Base-by-base conservation (phyloP, 2,888 invertebrate species). In the Scaptomyza caliginosa region DNA sequence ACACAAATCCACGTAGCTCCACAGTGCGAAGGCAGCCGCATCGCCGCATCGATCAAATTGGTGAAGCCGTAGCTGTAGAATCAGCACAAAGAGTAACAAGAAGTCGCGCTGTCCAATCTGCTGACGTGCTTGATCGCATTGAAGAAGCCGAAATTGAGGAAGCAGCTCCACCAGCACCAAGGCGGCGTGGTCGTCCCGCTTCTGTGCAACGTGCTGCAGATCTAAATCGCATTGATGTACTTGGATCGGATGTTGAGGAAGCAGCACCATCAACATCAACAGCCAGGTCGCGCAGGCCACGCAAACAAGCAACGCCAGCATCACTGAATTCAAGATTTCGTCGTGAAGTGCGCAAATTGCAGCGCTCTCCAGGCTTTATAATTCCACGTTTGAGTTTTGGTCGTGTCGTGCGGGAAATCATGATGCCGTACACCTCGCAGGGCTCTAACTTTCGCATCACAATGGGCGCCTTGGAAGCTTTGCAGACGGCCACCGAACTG, bases 401-500 rank as follows among this genome's bases (percentile, higher is more conserved):
- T 1, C 69, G 69, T 2, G 36, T 69, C 2, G 71, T 69, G 2
- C 69, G 71, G 2, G 65, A 70, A 1, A 23, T 65, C 11, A 6
- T 69, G 11, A 0, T 17, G 3, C 0, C 10, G 1, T 0, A 21
- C n/a, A 1, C 8, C 5, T 1, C 0, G 3, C 0, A 5, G 0
- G 1, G 2, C 0, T 0, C 0, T 4, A 0, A 30, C 0, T n/a
- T 16, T 3, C 43, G 57, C 13, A 39, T 69, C 6, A 65, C 65
- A n/a, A 0, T 23, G 4, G 34, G 26, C 5, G 70, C 69, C 0
- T 13, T 69, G 30, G 54, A 42, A 10, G 71, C 69, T 0, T 55
- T 93, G 21, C 93, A 93, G 73, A 92, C 92, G 74, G 86, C 93
- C 1, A 59, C 90, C 0, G 93, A 93, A 81, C 88, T 92, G 62